Conservation (phyloP, 2,113 vertebrate species). For the Stegostoma tigrinum region DNA sequence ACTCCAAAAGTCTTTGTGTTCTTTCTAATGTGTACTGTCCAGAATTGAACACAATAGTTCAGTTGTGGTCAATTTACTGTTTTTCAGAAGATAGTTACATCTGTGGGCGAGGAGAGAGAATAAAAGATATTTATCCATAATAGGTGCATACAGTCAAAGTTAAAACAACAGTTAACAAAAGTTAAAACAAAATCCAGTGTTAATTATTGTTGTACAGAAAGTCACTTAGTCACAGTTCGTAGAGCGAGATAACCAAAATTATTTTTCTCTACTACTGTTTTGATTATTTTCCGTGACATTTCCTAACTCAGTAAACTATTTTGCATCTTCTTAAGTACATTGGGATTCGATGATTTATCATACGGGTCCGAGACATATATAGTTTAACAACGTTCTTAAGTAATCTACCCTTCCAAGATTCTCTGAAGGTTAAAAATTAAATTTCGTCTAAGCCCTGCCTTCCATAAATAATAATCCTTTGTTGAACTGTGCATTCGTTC, state of each 20-base stretch:
- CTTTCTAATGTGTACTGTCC: no score
- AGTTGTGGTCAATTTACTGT: not conserved
- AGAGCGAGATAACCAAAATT: not conserved
- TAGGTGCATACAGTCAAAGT: not conserved
- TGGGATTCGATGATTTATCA: not conserved
- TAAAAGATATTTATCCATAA: not conserved
- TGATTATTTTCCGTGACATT: conserved; percentile 5
- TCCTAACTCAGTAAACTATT: not conserved
- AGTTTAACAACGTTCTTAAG: conserved; percentile 6
- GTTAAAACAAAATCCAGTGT: not conserved
- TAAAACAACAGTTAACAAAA: not conserved
- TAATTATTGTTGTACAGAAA: not conserved
- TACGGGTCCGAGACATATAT: not conserved
- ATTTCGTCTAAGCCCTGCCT: not conserved
- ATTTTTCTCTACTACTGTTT: not conserved
- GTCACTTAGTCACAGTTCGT: not conserved
- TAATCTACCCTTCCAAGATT: not conserved
- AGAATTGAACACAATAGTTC: not conserved
- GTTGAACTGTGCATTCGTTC: not conserved
- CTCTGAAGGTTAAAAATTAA: conserved; percentile 1
- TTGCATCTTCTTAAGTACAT: not conserved
- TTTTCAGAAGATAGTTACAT: not conserved
- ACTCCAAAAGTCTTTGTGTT: no score
- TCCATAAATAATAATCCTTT: not conserved
- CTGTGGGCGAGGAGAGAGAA: not conserved